phyloP scores from a whole-genome alignment of 2,113 vertebrate species.

The Cinclus cinclus region DNA sequence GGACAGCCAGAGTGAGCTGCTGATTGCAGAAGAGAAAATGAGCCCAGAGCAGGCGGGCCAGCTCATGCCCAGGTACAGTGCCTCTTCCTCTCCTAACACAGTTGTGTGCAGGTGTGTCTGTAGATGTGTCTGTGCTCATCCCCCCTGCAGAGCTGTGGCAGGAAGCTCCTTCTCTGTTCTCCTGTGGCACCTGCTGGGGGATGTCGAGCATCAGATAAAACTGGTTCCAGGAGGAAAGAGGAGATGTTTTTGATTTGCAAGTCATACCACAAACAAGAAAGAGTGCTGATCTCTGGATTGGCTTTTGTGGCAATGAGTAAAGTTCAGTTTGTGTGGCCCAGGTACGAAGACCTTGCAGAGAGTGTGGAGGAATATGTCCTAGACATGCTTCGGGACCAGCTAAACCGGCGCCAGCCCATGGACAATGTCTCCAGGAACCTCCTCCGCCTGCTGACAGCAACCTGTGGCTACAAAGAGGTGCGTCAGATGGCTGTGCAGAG shows the following conservation, averaged over 20 bases:
- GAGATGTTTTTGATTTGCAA: not conserved
- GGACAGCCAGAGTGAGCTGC: constrained; percentile 92
- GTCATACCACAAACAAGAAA: accelerated
- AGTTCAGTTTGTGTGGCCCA: constrained; percentile 34
- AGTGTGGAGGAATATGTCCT: constrained; percentile 97
- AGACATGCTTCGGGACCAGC: constrained; percentile 92
- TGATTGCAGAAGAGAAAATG: constrained; percentile 97
- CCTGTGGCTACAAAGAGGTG: constrained; percentile 94
- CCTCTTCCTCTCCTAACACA: not conserved
- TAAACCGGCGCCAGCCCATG: constrained; percentile 95
- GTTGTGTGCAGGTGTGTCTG: not conserved
- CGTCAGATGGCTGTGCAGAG: constrained; percentile 92
- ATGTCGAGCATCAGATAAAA: not conserved
- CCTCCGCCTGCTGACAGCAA: constrained; percentile 90
- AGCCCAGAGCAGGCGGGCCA: constrained; percentile 95
- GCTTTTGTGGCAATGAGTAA: not conserved
- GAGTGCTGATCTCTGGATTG: not conserved
- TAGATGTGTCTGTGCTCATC: not conserved
- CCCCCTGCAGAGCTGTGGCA: not conserved
- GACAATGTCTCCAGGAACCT: constrained; percentile 96
- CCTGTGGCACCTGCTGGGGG: not conserved
- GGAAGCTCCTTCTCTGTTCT: not conserved
- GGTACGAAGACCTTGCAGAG: constrained; percentile 93
- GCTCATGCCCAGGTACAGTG: constrained; percentile 89
- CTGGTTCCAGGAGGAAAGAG: not conserved